These are phyloP conservation scores for Percopsis omiscomaycus DNA, from an alignment of 2,797 vertebrate species.

Conservation along the genomic window DNA sequence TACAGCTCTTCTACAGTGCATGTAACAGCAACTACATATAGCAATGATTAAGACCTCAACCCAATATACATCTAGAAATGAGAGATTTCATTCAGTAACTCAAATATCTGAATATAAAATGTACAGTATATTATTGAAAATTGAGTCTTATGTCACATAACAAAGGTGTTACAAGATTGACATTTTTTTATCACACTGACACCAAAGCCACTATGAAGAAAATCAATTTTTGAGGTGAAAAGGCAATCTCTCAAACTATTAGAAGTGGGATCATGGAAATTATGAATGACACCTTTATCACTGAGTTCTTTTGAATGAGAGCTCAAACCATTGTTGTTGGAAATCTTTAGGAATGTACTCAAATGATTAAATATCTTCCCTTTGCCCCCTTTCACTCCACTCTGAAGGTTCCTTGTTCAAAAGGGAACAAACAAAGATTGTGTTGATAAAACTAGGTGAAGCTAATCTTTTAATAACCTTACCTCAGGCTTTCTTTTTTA, in stretches of 20 bases:
- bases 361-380: slow-evolving; percentile 43
- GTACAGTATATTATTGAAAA: too few species aligned
- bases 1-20: background rate
- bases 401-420: slow-evolving; percentile 66
- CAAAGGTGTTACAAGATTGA: too few species aligned
- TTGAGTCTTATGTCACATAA: too few species aligned
- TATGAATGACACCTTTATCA: too few species aligned
- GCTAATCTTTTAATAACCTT: slow-evolving; percentile 81
- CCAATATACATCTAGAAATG: background rate
- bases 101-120: too few species aligned
- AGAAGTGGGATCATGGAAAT: background rate
- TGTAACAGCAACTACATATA: background rate
- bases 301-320: slow-evolving; percentile 6
- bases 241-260: background rate
- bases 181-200: too few species aligned
- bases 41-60: background rate
- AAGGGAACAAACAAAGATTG: slow-evolving; percentile 68
- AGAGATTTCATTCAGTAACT: too few species aligned
- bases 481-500: slow-evolving; percentile 61
- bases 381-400: slow-evolving; percentile 13
- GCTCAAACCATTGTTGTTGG: slow-evolving; percentile 20
- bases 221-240: too few species aligned
- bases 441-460: slow-evolving; percentile 71
- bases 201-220: too few species aligned
- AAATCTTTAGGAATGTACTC: slow-evolving; percentile 42